Conservation (phyloP, 2,888 invertebrate genomes). For the Meta bourneti region DNA sequence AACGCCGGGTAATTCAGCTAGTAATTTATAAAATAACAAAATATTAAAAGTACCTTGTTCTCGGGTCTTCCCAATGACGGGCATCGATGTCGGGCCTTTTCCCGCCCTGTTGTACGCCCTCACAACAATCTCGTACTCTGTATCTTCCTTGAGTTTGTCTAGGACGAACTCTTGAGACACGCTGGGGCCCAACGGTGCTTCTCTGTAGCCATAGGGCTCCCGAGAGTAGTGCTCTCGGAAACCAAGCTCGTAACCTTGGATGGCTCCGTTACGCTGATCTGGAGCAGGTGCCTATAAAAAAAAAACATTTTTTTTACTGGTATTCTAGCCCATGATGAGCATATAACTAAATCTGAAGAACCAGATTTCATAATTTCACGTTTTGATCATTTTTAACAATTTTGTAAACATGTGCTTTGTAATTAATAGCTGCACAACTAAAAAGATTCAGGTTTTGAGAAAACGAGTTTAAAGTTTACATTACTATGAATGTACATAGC, state of each 20-base stretch:
- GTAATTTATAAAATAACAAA: not conserved
- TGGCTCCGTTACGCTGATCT: slow-evolving; percentile 69
- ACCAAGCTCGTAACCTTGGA: slow-evolving; percentile 65
- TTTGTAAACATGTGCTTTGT: too few species aligned
- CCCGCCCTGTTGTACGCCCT: slow-evolving; percentile 77
- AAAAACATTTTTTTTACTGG: not conserved
- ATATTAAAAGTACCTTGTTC: slow-evolving; percentile 36
- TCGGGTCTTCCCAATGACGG: slow-evolving; percentile 66
- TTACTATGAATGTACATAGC: too few species aligned
- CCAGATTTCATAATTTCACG: too few species aligned
- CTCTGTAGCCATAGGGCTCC: slow-evolving; percentile 54
- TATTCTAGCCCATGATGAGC: too few species aligned
- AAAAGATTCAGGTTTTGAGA: too few species aligned
- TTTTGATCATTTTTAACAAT: too few species aligned
- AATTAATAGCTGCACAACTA: too few species aligned
- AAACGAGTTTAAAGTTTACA: too few species aligned
- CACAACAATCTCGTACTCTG: slow-evolving; percentile 75
- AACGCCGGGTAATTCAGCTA: too few species aligned
- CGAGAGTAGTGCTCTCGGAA: slow-evolving; percentile 51
- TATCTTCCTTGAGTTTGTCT: slow-evolving; percentile 56
- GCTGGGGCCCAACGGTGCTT: slow-evolving; percentile 41
- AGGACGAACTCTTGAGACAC: slow-evolving; percentile 47
- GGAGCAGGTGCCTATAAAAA: slow-evolving; percentile 64
- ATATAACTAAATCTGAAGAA: too few species aligned
- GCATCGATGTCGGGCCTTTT: slow-evolving; percentile 76